phyloP scores from a whole-genome alignment of 2,888 invertebrate species.

The Neoaliturus tenellus region DNA sequence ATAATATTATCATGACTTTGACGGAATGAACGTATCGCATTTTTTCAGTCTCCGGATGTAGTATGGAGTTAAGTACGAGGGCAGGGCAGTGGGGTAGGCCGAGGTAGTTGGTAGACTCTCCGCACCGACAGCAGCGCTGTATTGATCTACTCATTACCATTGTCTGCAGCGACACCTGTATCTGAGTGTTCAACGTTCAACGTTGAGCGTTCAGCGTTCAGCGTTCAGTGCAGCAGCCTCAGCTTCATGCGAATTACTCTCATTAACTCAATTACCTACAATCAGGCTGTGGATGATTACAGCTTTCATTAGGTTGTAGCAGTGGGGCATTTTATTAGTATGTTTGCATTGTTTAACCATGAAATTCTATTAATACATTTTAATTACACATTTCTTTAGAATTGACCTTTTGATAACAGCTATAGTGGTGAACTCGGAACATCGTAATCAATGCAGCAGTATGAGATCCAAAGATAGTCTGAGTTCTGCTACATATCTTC shows the following conservation, averaged over 20 bases:
- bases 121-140: background rate
- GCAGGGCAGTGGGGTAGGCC: background rate
- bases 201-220: background rate
- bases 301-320: background rate
- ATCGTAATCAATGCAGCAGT: too few relatives aligned
- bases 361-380: too few relatives aligned
- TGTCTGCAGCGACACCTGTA: constrained; percentile 30
- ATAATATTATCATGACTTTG: too few relatives aligned
- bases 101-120: background rate
- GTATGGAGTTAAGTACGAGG: background rate
- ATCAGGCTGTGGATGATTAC: background rate
- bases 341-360: too few relatives aligned
- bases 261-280: background rate
- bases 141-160: constrained; percentile 18
- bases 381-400: too few relatives aligned
- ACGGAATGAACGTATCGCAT: too few relatives aligned
- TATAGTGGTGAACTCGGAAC: too few relatives aligned
- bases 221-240: background rate
- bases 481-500: too few relatives aligned
- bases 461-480: too few relatives aligned
- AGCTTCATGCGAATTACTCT: background rate
- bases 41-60: background rate
- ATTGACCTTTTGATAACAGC: too few relatives aligned
- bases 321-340: too few relatives aligned
- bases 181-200: background rate